Evolutionary conservation across 2,113 vertebrate species (phyloP).

Genomic region (Plecturocebus donacophilus): DNA sequence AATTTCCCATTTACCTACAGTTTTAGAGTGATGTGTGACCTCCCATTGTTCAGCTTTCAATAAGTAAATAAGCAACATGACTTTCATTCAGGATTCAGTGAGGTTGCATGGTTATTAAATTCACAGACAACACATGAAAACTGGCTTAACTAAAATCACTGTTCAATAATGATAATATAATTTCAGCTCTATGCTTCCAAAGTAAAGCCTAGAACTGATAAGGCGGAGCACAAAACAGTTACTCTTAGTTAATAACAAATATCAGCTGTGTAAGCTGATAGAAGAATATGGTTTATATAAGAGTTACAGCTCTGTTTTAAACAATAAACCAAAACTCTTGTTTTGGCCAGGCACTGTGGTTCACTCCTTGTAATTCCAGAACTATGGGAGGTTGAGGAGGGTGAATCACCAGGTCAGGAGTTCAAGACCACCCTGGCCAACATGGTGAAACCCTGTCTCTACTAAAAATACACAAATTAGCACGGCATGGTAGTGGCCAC

Average conservation of each 20-base stretch:
- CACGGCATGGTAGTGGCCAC: too few relatives aligned
- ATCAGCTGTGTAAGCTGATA: background rate
- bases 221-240: background rate
- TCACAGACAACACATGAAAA: background rate
- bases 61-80: background rate
- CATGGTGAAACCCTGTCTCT: too few relatives aligned
- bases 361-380: too few relatives aligned
- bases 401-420: too few relatives aligned
- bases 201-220: slow-evolving; percentile 14
- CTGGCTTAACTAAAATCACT: background rate
- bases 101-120: background rate
- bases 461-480: too few relatives aligned
- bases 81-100: background rate
- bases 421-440: too few relatives aligned
- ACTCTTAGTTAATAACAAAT: background rate
- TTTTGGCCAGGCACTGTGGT: too few relatives aligned
- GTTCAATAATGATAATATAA: background rate
- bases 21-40: background rate
- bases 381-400: too few relatives aligned
- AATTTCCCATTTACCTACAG: background rate
- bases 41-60: background rate
- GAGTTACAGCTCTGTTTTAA: slow-evolving; percentile 19
- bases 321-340: background rate
- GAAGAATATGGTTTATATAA: background rate
- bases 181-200: background rate